phyloP scores from a whole-genome alignment of 2,888 invertebrate genomes.

The Pecten maximus region DNA sequence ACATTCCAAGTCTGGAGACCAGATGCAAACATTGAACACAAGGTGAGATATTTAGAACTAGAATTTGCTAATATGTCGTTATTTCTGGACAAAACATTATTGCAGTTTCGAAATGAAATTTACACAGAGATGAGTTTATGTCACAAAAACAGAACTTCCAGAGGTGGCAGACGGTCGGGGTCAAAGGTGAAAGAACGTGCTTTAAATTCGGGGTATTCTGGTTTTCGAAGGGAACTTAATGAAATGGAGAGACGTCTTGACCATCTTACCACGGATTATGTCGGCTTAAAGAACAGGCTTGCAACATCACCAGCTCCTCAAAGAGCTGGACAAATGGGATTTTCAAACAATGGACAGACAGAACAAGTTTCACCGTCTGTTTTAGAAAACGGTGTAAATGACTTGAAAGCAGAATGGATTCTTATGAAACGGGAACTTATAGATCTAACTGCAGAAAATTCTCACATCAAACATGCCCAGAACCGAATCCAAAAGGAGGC shows the following conservation, averaged over 20 bases:
- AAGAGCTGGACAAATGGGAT: conserved; percentile 45
- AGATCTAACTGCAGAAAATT: conserved; percentile 67
- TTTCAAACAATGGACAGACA: background rate
- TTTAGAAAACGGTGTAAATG: conserved; percentile 66
- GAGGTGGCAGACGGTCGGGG: conserved; percentile 50
- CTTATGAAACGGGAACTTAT: conserved; percentile 79
- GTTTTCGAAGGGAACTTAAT: background rate
- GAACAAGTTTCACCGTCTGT: background rate
- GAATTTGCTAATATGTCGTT: conserved; percentile 67
- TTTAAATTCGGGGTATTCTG: conserved; percentile 26
- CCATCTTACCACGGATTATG: conserved; percentile 33
- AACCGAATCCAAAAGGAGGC: conserved; percentile 61
- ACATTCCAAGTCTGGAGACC: conserved; percentile 80
- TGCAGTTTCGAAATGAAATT: conserved; percentile 59
- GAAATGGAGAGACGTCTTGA: background rate
- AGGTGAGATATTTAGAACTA: conserved; percentile 69
- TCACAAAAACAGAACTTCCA: conserved; percentile 60
- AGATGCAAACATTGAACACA: conserved; percentile 71
- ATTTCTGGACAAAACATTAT: conserved; percentile 64
- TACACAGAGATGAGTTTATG: conserved; percentile 58
- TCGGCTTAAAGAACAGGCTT: conserved; percentile 55
- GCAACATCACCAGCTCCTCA: conserved; percentile 50
- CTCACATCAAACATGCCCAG: conserved; percentile 60
- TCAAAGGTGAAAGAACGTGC: conserved; percentile 52
- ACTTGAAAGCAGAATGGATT: conserved; percentile 81